phyloP scores from a whole-genome alignment of 2,888 invertebrate genomes.

The Papilio gigon region DNA sequence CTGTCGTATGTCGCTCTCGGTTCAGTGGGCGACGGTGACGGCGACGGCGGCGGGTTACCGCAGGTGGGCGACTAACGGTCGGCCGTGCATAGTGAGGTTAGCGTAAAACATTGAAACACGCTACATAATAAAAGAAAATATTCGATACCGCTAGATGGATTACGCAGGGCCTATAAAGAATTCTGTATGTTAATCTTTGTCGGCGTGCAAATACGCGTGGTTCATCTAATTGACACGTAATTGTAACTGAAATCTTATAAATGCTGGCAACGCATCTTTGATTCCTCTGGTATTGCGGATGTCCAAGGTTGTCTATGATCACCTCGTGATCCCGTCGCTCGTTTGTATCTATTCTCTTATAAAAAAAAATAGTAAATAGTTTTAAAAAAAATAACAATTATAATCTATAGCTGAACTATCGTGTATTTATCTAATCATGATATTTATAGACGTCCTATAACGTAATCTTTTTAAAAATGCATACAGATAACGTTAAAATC shows the following conservation, averaged over 20 bases:
- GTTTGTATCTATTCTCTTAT: neutral
- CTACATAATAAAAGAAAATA: slow-evolving; percentile 12
- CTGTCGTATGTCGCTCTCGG: slow-evolving; percentile 70
- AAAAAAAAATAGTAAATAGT: neutral
- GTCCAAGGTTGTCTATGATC: too few species aligned
- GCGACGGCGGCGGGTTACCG: slow-evolving; percentile 65
- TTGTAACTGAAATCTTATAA: too few species aligned
- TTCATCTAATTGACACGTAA: too few species aligned
- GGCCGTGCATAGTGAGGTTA: slow-evolving; percentile 46
- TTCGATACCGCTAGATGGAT: slow-evolving; percentile 6
- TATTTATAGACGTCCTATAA: slow-evolving; percentile 6
- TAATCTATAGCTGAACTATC: neutral
- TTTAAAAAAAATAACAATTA: neutral
- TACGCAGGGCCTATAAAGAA: neutral
- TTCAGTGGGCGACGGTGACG: slow-evolving; percentile 74
- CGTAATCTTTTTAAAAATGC: slow-evolving; percentile 32
- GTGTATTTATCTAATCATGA: slow-evolving; percentile 20
- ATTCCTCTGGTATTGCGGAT: too few species aligned
- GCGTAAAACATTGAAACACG: slow-evolving; percentile 33
- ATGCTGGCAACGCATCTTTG: too few species aligned
- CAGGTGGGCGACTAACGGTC: slow-evolving; percentile 81
- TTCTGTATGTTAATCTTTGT: neutral
- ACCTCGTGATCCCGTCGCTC: too few species aligned
- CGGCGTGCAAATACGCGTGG: too few species aligned
- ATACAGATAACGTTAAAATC: slow-evolving; percentile 53